Evolutionary conservation across 2,888 invertebrate genomes (phyloP).

Genomic region (Drosophila nr. fundita): DNA sequence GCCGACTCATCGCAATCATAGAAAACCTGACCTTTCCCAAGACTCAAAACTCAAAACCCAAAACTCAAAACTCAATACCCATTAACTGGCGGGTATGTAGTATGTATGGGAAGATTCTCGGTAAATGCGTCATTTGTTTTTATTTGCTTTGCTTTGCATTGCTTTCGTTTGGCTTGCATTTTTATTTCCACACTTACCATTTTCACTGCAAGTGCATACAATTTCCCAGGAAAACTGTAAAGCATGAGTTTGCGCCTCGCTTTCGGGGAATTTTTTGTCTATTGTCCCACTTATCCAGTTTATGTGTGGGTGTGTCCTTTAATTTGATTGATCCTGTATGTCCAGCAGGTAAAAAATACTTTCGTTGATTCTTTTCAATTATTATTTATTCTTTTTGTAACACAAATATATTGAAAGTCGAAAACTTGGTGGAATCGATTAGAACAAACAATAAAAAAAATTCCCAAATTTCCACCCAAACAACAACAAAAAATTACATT

Average conservation of each 20-base stretch:
- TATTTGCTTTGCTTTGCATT: conserved; percentile 20
- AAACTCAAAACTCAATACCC: not conserved
- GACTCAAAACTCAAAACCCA: conserved; percentile 6
- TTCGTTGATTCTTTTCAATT: conserved; percentile 11
- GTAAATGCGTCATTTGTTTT: conserved; percentile 30
- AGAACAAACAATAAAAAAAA: not conserved
- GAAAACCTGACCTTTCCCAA: conserved; percentile 47
- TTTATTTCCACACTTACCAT: conserved; percentile 56
- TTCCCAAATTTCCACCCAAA: conserved; percentile 26
- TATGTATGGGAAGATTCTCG: conserved; percentile 43
- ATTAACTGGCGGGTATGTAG: not conserved
- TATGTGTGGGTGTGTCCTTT: conserved; percentile 2
- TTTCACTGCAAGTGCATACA: conserved; percentile 50
- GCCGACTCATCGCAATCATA: conserved; percentile 17
- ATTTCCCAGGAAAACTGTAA: conserved; percentile 50
- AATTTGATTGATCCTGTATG: conserved; percentile 43
- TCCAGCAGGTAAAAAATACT: conserved; percentile 33
- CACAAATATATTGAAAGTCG: conserved; percentile 7
- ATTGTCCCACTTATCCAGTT: conserved; percentile 20
- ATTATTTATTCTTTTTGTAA: not conserved
- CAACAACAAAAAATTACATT: conserved; percentile 18
- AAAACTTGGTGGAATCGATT: not conserved
- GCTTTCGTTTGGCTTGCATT: conserved; percentile 11
- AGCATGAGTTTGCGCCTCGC: conserved; percentile 23
- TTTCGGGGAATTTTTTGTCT: conserved; percentile 6